Conservation (phyloP, 1,140 invertebrate genomes). For the Ganaspis sp. region DNA sequence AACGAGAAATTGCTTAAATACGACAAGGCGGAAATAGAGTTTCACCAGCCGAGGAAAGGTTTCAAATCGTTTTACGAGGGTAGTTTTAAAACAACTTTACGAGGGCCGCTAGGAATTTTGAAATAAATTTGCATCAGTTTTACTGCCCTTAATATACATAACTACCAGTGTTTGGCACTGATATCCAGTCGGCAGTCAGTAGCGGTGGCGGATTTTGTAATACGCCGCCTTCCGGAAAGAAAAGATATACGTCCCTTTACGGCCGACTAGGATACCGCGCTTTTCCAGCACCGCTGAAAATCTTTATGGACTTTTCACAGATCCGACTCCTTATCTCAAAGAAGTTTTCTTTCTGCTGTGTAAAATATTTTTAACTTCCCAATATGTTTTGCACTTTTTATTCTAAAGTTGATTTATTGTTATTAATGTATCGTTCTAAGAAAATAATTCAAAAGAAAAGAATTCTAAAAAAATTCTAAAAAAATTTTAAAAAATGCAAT, state of each 20-base stretch:
- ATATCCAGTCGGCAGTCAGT: slow-evolving; percentile 61
- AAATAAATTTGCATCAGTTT: slow-evolving; percentile 75
- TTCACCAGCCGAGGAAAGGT: slow-evolving; percentile 54
- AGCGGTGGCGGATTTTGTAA: slow-evolving; percentile 55
- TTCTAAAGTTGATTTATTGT: too few relatives aligned
- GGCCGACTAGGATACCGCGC: slow-evolving; percentile 40
- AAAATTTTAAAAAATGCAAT: too few relatives aligned
- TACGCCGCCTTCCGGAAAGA: slow-evolving; percentile 54
- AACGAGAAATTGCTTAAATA: slow-evolving; percentile 55
- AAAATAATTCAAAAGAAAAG: too few relatives aligned
- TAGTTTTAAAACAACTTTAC: slow-evolving; percentile 72
- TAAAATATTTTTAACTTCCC: background rate
- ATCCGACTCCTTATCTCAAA: slow-evolving; percentile 45
- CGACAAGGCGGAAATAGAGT: slow-evolving; percentile 55
- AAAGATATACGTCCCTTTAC: slow-evolving; percentile 58
- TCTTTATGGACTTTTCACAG: slow-evolving; percentile 51
- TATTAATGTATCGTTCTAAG: too few relatives aligned
- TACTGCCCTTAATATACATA: slow-evolving; percentile 72
- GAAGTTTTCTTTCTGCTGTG: background rate
- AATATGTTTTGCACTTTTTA: too few relatives aligned
- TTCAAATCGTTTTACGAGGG: slow-evolving; percentile 73
- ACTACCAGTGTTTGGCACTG: slow-evolving; percentile 72
- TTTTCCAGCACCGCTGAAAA: slow-evolving; percentile 49
- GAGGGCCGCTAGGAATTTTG: slow-evolving; percentile 65
- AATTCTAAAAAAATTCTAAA: too few relatives aligned